These are phyloP conservation scores for Gambusia holbrooki DNA, from an alignment of 2,113 vertebrate species.

Conservation along the genomic window DNA sequence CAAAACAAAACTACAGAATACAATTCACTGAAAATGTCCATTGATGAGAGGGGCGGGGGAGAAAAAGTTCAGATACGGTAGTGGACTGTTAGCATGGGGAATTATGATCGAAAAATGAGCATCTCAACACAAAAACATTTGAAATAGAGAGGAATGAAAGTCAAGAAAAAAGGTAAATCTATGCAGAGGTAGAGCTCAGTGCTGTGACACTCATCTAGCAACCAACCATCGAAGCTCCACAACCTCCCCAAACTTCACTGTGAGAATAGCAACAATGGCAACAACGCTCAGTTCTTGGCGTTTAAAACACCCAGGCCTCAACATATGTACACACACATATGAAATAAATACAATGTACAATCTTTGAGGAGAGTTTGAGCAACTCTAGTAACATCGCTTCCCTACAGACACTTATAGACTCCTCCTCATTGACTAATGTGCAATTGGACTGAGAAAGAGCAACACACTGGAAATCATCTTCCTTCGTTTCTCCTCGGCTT, in stretches of 20 bases:
- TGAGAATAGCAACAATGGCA: slow-evolving; percentile 29
- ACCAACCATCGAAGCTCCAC: slow-evolving; percentile 24
- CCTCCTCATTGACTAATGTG: slow-evolving; percentile 26
- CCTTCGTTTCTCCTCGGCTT: slow-evolving; percentile 50
- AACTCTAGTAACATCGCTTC: slow-evolving; percentile 31
- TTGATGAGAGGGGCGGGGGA: neutral
- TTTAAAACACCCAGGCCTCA: slow-evolving; percentile 71
- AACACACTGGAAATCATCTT: neutral
- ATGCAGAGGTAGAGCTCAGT: slow-evolving; percentile 96
- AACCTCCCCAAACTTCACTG: neutral
- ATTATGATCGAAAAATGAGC: slow-evolving; percentile 68
- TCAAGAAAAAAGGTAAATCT: slow-evolving; percentile 67
- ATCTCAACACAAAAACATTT: slow-evolving; percentile 79
- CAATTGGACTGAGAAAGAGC: slow-evolving; percentile 23
- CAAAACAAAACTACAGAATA: slow-evolving; percentile 51
- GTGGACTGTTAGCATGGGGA: slow-evolving; percentile 82
- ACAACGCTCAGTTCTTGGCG: slow-evolving; percentile 10
- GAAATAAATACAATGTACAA: slow-evolving; percentile 95
- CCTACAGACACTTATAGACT: slow-evolving; percentile 27
- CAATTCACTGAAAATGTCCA: slow-evolving; percentile 38
- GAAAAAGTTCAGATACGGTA: slow-evolving; percentile 78
- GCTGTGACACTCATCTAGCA: slow-evolving; percentile 78
- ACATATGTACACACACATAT: slow-evolving; percentile 83
- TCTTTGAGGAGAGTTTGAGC: slow-evolving; percentile 84
- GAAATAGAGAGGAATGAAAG: slow-evolving; percentile 58